phyloP scores from a whole-genome alignment of 2,888 invertebrate genomes.

The Chrysolina haemoptera region DNA sequence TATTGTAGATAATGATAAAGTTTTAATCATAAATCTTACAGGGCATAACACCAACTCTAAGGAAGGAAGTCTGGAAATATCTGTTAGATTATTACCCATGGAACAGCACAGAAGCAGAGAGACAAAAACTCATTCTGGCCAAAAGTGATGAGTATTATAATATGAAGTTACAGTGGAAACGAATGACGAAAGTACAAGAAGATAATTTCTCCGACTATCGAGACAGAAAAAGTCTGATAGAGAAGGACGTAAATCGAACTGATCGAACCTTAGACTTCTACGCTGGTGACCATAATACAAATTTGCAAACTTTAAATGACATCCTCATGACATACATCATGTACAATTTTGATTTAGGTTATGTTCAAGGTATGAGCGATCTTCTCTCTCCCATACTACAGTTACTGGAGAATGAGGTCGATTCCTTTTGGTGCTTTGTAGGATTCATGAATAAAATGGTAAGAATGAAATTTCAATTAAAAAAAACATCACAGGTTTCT shows the following conservation, averaged over 20 bases:
- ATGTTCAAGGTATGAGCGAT: constrained; percentile 98
- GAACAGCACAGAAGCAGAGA: constrained; percentile 82
- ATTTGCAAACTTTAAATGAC: constrained; percentile 87
- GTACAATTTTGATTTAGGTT: constrained; percentile 98
- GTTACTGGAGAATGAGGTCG: constrained; percentile 92
- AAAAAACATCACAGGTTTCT: too few relatives aligned
- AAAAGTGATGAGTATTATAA: constrained; percentile 90
- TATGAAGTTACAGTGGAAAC: constrained; percentile 98
- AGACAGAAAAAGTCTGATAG: constrained; percentile 94
- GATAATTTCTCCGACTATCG: constrained; percentile 88
- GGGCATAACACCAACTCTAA: constrained; percentile 85
- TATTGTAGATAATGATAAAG: too few relatives aligned
- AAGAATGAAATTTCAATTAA: constrained; percentile 65
- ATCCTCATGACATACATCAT: constrained; percentile 98
- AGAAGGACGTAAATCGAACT: constrained; percentile 97
- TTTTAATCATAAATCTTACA: too few relatives aligned
- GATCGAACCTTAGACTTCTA: constrained; percentile 87
- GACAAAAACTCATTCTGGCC: constrained; percentile 78
- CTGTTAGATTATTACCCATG: constrained; percentile 91
- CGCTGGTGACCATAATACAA: constrained; percentile 94
- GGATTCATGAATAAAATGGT: constrained; percentile 97
- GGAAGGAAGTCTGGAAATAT: constrained; percentile 95
- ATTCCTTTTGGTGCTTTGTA: constrained; percentile 99
- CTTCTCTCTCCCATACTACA: constrained; percentile 92
- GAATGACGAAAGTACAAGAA: constrained; percentile 90